Evolutionary conservation across 2,113 vertebrate species (phyloP), one percentile per base, ranked within the genome.

Genomic region (Menura novaehollandiae): DNA sequence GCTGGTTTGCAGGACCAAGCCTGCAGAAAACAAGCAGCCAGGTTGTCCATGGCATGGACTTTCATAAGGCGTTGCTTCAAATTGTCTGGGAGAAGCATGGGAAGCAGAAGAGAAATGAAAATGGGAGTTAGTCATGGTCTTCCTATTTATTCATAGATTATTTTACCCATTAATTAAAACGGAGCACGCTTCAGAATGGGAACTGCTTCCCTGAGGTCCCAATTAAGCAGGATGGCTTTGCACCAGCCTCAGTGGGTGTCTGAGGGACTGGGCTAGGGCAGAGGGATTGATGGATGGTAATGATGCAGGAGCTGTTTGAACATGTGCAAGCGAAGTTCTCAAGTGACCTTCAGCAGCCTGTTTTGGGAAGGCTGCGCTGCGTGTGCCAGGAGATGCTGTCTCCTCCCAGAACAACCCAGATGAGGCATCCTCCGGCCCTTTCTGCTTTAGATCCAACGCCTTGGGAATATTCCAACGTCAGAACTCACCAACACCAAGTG

Each of bases 191-290:
- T 33, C 30, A 51, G 91, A 32, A 39, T 0, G 28, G 62, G 41
- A 72, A 11, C 33, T 32, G 89, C 72, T 88, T 96, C 85, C 92
- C 93, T 1, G 8, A 71, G 95, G 91, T 85, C 47, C 80, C 90
- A 93, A 13, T 82, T 89, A 88, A n/a, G 53, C 6, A 19, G 85
- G 53, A 49, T 27, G 73, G 82, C 71, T 71, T 39, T 63, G 82
- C 74, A 59, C 4, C 24, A 51, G 78, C 37, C 16, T 1, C 69
- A 5, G 90, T 11, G 75, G 73, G 66, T 41, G 15, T 60, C 66
- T 1, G 1, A 84, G 67, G 58, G 72, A 33, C 59, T 2, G 33
- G 64, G 79, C 2, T 15, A 66, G 79, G 69, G 74, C 3, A 3
- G 16, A 32, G 43, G 64, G 55, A 20, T 2, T 15, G 71, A 33